A percentile compares a stretch with the other conserved stretches of the same genome.
Evolutionary conservation across 2,888 invertebrate genomes (phyloP).

Genomic region (Acanthococcus lagerstroemiae): DNA sequence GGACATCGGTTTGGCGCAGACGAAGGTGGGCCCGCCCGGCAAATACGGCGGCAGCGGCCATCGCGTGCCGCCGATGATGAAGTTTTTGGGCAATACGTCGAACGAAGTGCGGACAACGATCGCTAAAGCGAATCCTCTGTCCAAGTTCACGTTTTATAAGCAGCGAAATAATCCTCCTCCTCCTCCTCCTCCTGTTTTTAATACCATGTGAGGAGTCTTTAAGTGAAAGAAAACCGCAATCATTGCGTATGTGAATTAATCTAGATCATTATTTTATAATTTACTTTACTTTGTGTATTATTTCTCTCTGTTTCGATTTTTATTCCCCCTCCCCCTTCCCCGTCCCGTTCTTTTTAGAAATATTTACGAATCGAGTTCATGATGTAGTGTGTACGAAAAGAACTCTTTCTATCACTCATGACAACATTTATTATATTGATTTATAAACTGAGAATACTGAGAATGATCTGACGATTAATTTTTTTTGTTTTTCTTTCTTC

Average conservation of each 20-base stretch:
- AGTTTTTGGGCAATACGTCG: constrained; percentile 20
- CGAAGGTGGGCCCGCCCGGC: background rate
- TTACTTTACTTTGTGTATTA: background rate
- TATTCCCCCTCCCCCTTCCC: background rate
- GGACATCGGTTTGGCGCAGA: constrained; percentile 34
- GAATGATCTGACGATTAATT: background rate
- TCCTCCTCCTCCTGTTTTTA: constrained; percentile 77
- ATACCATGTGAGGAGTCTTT: constrained; percentile 62
- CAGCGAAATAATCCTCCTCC: constrained; percentile 66
- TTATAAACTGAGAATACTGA: too few relatives aligned
- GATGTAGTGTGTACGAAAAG: background rate
- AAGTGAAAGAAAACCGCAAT: too few relatives aligned
- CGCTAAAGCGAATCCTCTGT: constrained; percentile 84
- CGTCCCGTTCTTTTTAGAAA: background rate
- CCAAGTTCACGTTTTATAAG: constrained; percentile 64
- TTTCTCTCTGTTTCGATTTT: constrained; percentile 3
- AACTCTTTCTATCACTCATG: too few relatives aligned
- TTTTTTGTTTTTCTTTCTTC: background rate
- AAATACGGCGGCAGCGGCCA: constrained; percentile 40
- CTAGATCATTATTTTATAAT: background rate
- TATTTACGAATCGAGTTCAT: background rate
- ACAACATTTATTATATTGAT: too few relatives aligned
- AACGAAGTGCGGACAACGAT: constrained; percentile 50
- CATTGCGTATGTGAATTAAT: background rate
- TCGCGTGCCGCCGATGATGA: constrained; percentile 41